Conservation (phyloP, 2,888 invertebrate species). For the Monoplex corrugatus region DNA sequence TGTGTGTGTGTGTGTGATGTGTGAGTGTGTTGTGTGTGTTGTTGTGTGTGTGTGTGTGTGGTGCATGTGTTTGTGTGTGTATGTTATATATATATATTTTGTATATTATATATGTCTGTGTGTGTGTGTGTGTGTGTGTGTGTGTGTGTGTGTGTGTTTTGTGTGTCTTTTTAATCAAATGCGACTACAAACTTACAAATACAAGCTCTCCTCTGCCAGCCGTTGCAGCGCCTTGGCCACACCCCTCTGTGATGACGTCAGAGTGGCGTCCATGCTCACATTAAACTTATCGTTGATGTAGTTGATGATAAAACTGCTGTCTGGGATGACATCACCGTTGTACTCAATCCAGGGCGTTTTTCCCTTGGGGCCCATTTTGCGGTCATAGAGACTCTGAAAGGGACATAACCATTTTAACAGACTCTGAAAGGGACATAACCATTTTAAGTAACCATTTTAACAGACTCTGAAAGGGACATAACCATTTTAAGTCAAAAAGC, state of each 20-base stretch:
- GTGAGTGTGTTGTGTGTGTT: too few species aligned
- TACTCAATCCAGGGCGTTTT: constrained; percentile 78
- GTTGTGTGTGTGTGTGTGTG: too few species aligned
- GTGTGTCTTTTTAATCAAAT: not conserved
- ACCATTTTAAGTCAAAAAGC: not conserved
- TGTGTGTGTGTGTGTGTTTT: not conserved
- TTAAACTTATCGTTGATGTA: constrained; percentile 72
- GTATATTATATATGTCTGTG: too few species aligned
- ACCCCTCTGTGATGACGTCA: constrained; percentile 69
- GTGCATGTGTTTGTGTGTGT: too few species aligned
- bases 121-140: not conserved
- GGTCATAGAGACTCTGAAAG: constrained; percentile 67
- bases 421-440: not conserved
- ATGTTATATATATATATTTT: too few species aligned
- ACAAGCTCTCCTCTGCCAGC: constrained; percentile 77
- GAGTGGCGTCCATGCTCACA: constrained; percentile 69
- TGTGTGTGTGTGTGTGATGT: too few species aligned
- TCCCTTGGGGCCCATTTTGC: constrained; percentile 73
- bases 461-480: not conserved
- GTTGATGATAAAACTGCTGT: constrained; percentile 77
- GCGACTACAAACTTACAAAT: constrained; percentile 70
- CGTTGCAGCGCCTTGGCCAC: constrained; percentile 71
- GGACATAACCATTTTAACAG: not conserved
- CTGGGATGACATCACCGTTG: constrained; percentile 75
- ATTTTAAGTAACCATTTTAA: not conserved